phyloP scores from a whole-genome alignment of 2,113 vertebrate genomes.

The Gymnocephalus cernua region DNA sequence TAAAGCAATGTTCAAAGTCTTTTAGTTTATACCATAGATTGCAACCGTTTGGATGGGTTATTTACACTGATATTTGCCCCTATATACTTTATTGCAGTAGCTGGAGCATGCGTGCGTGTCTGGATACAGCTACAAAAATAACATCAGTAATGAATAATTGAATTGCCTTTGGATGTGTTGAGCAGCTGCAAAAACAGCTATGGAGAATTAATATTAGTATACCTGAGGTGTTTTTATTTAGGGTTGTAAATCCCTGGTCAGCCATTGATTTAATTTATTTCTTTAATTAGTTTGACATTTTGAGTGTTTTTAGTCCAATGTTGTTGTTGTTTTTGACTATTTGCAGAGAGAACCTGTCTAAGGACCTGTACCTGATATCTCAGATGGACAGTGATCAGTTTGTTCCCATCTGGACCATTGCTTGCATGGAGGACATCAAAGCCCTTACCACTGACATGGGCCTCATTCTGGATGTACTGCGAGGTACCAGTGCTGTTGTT shows the following conservation, averaged over 20 bases:
- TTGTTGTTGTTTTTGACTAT: constrained; percentile 19
- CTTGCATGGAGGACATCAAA: constrained; percentile 97
- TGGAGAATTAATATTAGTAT: background rate
- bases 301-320: background rate
- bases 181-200: background rate
- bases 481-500: constrained; percentile 67
- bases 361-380: constrained; percentile 98
- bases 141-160: background rate
- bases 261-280: background rate
- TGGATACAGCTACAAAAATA: background rate
- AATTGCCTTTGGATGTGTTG: background rate
- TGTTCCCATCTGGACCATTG: constrained; percentile 96
- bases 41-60: background rate
- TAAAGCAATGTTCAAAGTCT: background rate
- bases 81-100: background rate
- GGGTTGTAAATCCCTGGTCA: background rate
- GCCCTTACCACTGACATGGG: constrained; percentile 93
- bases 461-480: constrained; percentile 94
- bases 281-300: background rate
- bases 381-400: constrained; percentile 99
- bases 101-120: background rate
- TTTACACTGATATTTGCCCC: background rate
- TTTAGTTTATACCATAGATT: background rate
- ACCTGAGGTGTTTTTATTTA: background rate
- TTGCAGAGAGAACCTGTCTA: constrained; percentile 94